Evolutionary conservation across 1,140 invertebrate genomes (phyloP).

Genomic region (Brachionus sp.): DNA sequence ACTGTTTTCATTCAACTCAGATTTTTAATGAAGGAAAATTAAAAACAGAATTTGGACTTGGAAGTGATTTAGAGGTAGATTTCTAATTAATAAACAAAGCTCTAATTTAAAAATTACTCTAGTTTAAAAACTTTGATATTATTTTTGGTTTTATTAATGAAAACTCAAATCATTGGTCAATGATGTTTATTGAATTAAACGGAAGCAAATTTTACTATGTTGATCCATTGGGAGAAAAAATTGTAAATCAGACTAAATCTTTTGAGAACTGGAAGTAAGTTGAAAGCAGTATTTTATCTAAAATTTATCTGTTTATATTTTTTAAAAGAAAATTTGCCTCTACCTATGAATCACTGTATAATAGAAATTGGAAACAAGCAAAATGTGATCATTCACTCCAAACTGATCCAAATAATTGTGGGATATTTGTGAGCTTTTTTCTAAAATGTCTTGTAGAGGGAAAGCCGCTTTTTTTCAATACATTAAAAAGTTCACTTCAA

Average conservation of each 20-base stretch:
- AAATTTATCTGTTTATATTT: neutral
- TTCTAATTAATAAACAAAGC: neutral
- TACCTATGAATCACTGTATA: no score
- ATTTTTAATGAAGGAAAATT: no score
- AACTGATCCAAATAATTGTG: neutral
- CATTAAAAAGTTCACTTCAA: neutral
- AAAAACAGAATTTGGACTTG: neutral
- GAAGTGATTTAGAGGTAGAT: neutral
- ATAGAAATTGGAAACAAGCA: neutral
- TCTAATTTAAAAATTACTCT: neutral
- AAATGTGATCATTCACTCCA: neutral
- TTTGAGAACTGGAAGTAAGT: neutral
- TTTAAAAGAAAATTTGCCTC: neutral
- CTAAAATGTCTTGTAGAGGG: neutral
- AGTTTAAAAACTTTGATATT: neutral
- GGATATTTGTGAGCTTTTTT: neutral
- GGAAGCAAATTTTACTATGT: neutral
- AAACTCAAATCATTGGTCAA: neutral
- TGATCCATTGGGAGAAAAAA: neutral
- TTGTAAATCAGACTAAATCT: neutral
- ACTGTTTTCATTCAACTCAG: no score
- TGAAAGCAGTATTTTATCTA: neutral
- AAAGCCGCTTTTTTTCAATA: neutral
- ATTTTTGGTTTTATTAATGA: neutral
- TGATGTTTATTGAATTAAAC: neutral